Base-by-base conservation (phyloP, 2,888 invertebrate species). In the Pristionchus mayeri region DNA sequence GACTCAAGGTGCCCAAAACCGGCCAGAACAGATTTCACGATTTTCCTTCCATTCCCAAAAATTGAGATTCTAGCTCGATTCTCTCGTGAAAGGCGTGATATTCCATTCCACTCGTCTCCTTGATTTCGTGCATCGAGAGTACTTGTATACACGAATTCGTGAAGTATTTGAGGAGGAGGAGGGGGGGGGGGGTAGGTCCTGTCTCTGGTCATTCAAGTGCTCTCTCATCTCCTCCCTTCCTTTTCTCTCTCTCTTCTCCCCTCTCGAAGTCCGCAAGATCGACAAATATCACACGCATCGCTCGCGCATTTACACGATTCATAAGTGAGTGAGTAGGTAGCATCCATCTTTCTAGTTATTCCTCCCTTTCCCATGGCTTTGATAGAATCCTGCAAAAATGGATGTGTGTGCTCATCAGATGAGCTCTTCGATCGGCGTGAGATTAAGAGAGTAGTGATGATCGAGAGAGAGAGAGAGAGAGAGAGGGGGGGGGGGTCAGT, bases 401-500 rank as follows among this genome's bases (percentile, higher is more conserved):
- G 13, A 0, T 13, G 1, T 27, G 57, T 57, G 7, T 57, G 57
- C 57, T 0, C 27, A 57, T 57, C 24, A 27, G 57, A 60, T 60
- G 4, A 27, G 24, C 27, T 60, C 7, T 2, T 60, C 27, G 9
- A 60, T 60, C 57, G 7, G 9, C 30, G 57, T 30, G 57, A 60
- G 57, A 60, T 30, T 27, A 60, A 11, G 57, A 52, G 52, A 60
- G 30, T 60, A 3, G 57, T 9, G 27, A 3, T 1, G 75, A n/a
- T 75, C 40, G 75, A 75, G 75, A 75, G 24, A 75, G 40, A 75
- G 37, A 75, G 67, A 27, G 40, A 67, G 67, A 30, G 71, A 71
- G 27, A 27, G 34, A 71, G 40, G 30, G 21, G 21, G 75, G 37
- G 18, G 37, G 27, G 27, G 27, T 11, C 57, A 60, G 11, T 30